Evolutionary conservation across 1,140 invertebrate species (phyloP), one percentile per base, ranked within the genome.

Genomic region (Hycleus phaleratus): DNA sequence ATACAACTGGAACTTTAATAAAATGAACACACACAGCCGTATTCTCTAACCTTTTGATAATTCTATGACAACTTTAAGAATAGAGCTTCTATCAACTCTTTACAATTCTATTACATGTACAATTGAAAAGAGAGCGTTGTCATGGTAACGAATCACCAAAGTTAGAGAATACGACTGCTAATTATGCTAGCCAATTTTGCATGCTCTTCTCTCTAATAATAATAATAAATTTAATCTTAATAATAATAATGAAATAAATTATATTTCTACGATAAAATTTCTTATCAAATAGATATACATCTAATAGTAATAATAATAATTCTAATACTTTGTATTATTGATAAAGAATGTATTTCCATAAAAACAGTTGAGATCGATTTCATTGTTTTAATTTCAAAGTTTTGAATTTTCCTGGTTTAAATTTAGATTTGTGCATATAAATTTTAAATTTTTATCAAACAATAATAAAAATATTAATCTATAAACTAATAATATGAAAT

Each of bases 321-420:
- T 32, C 7, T 32, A 32, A 32, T 32, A 32, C 32, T 32, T 32
- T 32, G 7, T 32, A 45, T 53, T 42, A 53, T 38, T 32, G 45
- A 43, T 26, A 12, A 53, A 53, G 51, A 53, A 53, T 53, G 51
- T 53, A 53, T 53, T 42, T 45, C 32, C 46, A 45, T 25, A 53
- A 39, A 52, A 53, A 53, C 38, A 53, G 45, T 42, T 53, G 51
- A 53, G 51, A 53, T 53, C 51, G 42, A 53, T 26, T 40, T 52
- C 45, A 38, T 32, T 32, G 38, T 49, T 26, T 11, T 42, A 45
- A 53, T 53, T 45, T 53, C 44, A 24, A 52, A 10, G 43, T 52
- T 43, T 46, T 53, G 44, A 53, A 40, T 46, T 46, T 42, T 53
- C 44, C 26, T 46, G 42, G 42, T 45, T 32, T 53, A 6, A 24